Conservation (phyloP, 2,113 vertebrate genomes). For the Tenrec ecaudatus region DNA sequence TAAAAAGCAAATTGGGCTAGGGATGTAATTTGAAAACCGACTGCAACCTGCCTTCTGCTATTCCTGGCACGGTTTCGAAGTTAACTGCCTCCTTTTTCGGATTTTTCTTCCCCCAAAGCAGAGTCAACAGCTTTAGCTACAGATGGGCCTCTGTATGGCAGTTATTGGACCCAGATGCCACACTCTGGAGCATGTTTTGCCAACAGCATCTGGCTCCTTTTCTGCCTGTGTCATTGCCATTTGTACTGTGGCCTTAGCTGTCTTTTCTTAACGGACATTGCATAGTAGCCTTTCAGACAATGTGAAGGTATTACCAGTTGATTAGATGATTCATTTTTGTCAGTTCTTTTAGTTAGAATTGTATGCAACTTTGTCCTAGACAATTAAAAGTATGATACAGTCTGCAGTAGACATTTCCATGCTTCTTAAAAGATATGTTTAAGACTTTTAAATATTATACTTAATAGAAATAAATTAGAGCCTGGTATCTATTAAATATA, state of each 20-base stretch:
- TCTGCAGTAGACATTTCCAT: neutral
- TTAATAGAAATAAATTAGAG: neutral
- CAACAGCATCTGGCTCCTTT: constrained; percentile 81
- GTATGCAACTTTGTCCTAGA: neutral
- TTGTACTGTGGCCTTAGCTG: constrained; percentile 64
- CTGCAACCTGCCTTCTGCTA: constrained; percentile 80
- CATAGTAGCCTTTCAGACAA: constrained; percentile 33
- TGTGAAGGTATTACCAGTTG: neutral
- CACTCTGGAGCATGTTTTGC: constrained; percentile 78
- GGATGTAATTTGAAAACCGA: constrained; percentile 79
- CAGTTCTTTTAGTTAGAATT: neutral
- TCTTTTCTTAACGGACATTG: constrained; percentile 60
- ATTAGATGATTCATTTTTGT: neutral
- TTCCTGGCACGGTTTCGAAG: constrained; percentile 77
- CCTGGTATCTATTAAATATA: neutral
- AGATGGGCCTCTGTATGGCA: constrained; percentile 82
- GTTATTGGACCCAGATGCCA: constrained; percentile 83
- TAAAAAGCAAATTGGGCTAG: constrained; percentile 79
- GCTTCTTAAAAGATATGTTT: neutral
- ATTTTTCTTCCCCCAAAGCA: constrained; percentile 78
- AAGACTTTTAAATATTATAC: neutral
- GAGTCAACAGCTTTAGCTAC: constrained; percentile 84
- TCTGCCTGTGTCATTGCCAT: constrained; percentile 73
- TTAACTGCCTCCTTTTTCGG: constrained; percentile 75
- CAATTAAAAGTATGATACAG: neutral